Base-by-base conservation (phyloP, 2,797 vertebrate genomes). In the Babyrousa celebensis region DNA sequence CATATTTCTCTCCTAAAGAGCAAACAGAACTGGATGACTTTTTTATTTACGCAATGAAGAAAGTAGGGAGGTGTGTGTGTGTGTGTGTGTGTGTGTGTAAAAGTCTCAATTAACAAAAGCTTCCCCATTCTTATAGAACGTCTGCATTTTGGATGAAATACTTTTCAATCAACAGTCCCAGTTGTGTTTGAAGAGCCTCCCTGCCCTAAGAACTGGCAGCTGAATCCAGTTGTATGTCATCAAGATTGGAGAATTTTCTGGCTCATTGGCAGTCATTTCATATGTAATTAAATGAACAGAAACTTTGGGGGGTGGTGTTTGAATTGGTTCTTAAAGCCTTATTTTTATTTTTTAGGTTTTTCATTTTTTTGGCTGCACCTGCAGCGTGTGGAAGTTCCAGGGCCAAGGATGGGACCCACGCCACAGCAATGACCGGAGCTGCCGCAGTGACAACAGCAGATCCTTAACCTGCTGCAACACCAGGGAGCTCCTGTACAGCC, bases 221-320 rank as follows among this genome's bases (percentile, higher is more conserved):
- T 21, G 17, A 27, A 25, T 27, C 16, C 12, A 1, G 27, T 12
- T 3, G 1, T 6, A 29, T 4, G 0, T 40, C 1, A 1, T 5
- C 6, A n/a, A 0, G 25, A 18, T 25, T 20, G 27, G 5, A n/a
- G 1, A 0, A 0, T 84, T 60, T 43, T 85, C 29, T 32, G 12
- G 11, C 15, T 43, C 7, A 0, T 11, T 52, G 23, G 5, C 1
- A 15, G 29, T 23, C 12, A 8, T 29, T 70, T 7, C 63, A 17
- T 23, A 21, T 25, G 23, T 29, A 72, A 7, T 12, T 0, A 62
- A 48, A 6, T 16, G 7, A 65, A 65, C 54, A 11, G 3, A 95
- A 94, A 72, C 29, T 15, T 25, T 18, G 1, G 36, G 36, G 36
- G 36, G 36, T 2, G 36, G 36, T 36, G 36, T 36, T 36, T 36